Percentiles rank a stretch among this genome's conserved stretches.
phyloP scores from a whole-genome alignment of 2,113 vertebrate genomes.

The Odocoileus virginianus region DNA sequence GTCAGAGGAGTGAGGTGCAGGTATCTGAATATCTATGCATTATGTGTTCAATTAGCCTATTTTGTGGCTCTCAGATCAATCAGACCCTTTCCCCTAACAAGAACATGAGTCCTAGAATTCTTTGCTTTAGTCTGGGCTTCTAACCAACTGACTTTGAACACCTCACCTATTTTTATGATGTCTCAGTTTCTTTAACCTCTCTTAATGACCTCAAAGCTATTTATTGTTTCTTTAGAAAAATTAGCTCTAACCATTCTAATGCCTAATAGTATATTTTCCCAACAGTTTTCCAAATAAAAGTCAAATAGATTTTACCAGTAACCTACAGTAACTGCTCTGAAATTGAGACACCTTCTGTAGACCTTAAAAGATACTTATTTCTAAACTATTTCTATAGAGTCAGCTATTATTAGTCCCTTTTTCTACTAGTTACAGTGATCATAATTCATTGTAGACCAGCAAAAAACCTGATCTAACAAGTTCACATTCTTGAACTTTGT shows the following conservation, averaged over 20 bases:
- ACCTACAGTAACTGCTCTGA: not conserved
- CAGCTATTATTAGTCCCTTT: not conserved
- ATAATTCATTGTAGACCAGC: not conserved
- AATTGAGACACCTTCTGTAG: not conserved
- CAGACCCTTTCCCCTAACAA: not conserved
- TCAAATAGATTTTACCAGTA: constrained; percentile 37
- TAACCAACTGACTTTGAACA: not conserved
- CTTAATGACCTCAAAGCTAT: not conserved
- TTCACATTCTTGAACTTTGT: constrained; percentile 9
- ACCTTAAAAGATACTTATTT: not conserved
- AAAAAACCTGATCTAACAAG: not conserved
- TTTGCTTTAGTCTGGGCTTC: not conserved
- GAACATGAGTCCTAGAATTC: not conserved
- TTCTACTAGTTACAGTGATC: not conserved
- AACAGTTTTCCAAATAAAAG: not conserved
- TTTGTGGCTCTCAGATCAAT: not conserved
- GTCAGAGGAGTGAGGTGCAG: not conserved
- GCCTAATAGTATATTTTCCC: not conserved
- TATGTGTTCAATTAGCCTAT: not conserved
- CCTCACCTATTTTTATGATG: not conserved
- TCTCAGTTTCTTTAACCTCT: constrained; percentile 1
- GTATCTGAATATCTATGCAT: not conserved
- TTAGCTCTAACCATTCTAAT: not conserved
- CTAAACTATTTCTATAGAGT: constrained; percentile 4
- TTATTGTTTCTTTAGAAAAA: constrained; percentile 29